A percentile compares a stretch with the other conserved stretches of the same genome.
Conservation (phyloP, 2,113 vertebrate species). For the Nycticryphes semicollaris region DNA sequence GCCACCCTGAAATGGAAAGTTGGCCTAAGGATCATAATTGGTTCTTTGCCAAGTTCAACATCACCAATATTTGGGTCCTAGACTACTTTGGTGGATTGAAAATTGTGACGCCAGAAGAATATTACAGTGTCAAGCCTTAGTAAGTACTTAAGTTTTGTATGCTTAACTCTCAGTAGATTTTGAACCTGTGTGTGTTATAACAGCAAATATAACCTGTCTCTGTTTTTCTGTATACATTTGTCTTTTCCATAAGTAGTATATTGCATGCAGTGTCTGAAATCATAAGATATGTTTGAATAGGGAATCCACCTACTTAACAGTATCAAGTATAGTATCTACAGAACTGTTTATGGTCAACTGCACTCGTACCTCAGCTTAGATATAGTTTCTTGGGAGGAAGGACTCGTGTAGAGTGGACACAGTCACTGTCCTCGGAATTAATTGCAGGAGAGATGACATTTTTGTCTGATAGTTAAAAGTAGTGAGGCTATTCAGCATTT, state of each 20-base stretch:
- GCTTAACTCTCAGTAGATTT: not conserved
- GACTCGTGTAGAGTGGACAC: not conserved
- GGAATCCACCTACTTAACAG: not conserved
- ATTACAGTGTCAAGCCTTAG: constrained; percentile 82
- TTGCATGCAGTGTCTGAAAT: not conserved
- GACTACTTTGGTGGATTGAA: constrained; percentile 96
- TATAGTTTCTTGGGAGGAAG: not conserved
- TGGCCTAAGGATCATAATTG: constrained; percentile 92
- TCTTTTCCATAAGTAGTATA: not conserved
- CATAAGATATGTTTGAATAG: not conserved
- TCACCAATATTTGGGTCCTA: constrained; percentile 92
- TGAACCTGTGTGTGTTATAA: not conserved
- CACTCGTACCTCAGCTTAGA: not conserved
- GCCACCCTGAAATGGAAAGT: constrained; percentile 90
- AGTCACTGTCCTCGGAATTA: not conserved
- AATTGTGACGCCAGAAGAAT: constrained; percentile 86
- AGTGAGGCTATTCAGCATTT: not conserved
- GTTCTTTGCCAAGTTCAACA: constrained; percentile 95
- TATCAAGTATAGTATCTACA: not conserved
- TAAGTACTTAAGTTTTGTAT: constrained; percentile 39
- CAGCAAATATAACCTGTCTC: not conserved
- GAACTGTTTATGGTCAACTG: not conserved
- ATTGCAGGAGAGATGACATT: not conserved
- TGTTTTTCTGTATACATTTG: not conserved
- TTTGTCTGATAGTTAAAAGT: not conserved